These are phyloP conservation scores for Antechinus flavipes DNA, from an alignment of 2,113 vertebrate species.

Conservation along the genomic window DNA sequence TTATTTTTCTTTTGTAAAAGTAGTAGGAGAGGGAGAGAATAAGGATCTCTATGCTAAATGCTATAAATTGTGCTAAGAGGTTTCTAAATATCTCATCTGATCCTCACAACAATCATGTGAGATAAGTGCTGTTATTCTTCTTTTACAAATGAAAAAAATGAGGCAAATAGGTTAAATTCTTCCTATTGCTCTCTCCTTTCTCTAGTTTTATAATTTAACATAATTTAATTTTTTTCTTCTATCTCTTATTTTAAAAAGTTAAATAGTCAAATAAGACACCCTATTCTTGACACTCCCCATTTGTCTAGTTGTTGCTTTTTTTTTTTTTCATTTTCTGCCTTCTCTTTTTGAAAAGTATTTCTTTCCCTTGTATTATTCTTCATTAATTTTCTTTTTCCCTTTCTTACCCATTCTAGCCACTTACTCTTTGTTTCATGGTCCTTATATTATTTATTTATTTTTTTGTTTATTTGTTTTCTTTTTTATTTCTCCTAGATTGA, in stretches of 20 bases:
- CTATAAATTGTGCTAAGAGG: not conserved
- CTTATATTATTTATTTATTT: not conserved
- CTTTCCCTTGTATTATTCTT: not conserved
- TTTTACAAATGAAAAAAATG: not conserved
- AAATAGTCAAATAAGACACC: not conserved
- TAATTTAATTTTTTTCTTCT: not conserved
- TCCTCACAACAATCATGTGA: not conserved
- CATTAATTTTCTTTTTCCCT: not conserved
- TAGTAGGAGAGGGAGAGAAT: not conserved
- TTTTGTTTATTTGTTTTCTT: not conserved
- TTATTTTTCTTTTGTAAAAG: not conserved
- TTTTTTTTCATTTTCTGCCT: not conserved
- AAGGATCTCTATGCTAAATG: not conserved
- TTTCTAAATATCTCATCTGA: not conserved
- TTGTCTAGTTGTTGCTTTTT: not conserved
- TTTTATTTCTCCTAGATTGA: not conserved
- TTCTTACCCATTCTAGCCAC: not conserved
- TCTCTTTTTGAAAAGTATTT: not conserved
- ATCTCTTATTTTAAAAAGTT: not conserved
- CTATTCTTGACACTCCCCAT: not conserved
- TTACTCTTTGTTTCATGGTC: not conserved
- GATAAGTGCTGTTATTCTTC: not conserved
- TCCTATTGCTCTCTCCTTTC: not conserved
- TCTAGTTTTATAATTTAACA: not conserved
- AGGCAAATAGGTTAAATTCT: not conserved